Evolutionary conservation across 2,113 vertebrate genomes (phyloP), one percentile per base, ranked within the genome.

Genomic region (Picathartes gymnocephalus): DNA sequence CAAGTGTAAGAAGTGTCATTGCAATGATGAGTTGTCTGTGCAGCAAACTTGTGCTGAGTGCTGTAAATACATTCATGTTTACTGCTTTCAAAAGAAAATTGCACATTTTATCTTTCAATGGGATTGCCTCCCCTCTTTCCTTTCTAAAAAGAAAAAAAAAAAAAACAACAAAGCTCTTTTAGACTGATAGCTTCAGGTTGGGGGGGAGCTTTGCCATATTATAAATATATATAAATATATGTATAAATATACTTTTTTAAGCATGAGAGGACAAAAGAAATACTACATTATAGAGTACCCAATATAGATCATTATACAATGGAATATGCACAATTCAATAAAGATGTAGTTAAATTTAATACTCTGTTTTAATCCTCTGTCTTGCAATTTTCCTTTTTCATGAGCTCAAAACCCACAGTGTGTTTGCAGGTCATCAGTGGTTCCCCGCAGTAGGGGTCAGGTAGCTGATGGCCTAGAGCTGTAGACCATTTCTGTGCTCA

Each of bases 191-290:
- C 82, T 92, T 95, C 94, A 87, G 89, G 89, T 88, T 90, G 89
- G 88, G 97, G 97, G 96, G 95, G 97, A 97, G 94, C 95, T 97
- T 97, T 98, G 95, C 93, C 96, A 93, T 97, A 93, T 96, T 96
- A 97, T 97, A 98, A 93, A 97, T 96, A 97, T 95, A 97, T 97
- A 97, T 97, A 97, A 97, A 97, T 97, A 95, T 92, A 94, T 97
- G 96, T 98, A 98, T 97, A 97, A 98, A 97, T 97, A 97, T 98
- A 98, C 97, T 97, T 98, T 98, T 98, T 95, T 97, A 98, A 98
- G 98, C 98, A 98, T 98, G 98, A 94, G 86, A 95, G 68, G 82
- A 97, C 79, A 95, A 83, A 96, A 92, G 66, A 93, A 97, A 97
- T 96, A 95, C 86, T 97, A 91, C 97, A 58, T 97, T 97, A 95